Percentiles rank a stretch among this genome's conserved stretches.
Conservation (phyloP, 1,140 invertebrate species). For the Formica exsecta region DNA sequence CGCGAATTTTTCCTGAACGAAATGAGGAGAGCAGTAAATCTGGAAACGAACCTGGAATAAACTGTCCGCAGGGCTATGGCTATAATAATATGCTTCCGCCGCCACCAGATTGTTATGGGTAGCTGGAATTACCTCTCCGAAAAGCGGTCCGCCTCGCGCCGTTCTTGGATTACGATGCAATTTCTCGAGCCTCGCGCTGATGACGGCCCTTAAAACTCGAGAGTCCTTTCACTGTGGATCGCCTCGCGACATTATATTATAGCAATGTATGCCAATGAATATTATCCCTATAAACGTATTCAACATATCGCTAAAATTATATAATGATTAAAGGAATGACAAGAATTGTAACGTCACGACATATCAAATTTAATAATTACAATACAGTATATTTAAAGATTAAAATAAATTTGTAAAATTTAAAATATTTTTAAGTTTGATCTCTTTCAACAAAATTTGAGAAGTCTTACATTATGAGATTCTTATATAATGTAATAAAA, state of each 20-base stretch:
- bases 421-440: not conserved
- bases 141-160: conserved; percentile 70
- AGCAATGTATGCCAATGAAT: conserved; percentile 60
- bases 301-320: conserved; percentile 37
- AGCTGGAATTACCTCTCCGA: conserved; percentile 78
- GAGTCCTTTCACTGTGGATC: conserved; percentile 17
- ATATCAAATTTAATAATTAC: not conserved
- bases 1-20: conserved; percentile 73
- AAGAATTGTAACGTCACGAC: not conserved
- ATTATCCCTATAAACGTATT: not conserved
- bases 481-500: not conserved
- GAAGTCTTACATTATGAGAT: not conserved
- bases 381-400: not conserved
- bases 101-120: conserved; percentile 75
- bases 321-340: conserved; percentile 23
- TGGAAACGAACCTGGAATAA: conserved; percentile 82
- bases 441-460: too few species aligned
- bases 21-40: conserved; percentile 78
- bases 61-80: conserved; percentile 76
- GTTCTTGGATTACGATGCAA: conserved; percentile 79
- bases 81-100: conserved; percentile 82
- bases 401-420: not conserved
- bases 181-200: conserved; percentile 73
- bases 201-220: conserved; percentile 72
- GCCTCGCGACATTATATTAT: conserved; percentile 62